Evolutionary conservation across 2,888 invertebrate genomes (phyloP), one percentile per base, ranked within the genome.

Genomic region (Adelognathus sp.): DNA sequence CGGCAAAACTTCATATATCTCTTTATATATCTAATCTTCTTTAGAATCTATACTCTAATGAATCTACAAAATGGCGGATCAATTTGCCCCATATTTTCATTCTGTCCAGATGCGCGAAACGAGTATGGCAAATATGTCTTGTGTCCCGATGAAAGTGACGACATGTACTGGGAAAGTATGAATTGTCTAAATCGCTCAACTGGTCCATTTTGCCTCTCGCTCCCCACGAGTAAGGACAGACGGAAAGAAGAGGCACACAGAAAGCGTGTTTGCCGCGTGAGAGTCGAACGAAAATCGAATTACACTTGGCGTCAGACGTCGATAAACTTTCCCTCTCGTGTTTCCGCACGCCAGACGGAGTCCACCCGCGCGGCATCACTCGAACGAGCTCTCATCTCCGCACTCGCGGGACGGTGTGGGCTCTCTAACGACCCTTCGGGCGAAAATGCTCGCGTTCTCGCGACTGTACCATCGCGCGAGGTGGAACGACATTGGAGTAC

Each of bases 351-450:
- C 33, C 33, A 9, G 16, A 14, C 3, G n/a, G 64, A 31, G 31
- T 16, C 39, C 29, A 41, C 33, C 4, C 11, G 21, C 5, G 21
- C 21, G n/a, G 21, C 50, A n/a, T 50, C 24, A 4, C 24, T 21
- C 7, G 21, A 50, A 50, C n/a, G n/a, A n/a, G 24, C 29, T 64
- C 46, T 52, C 64, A 46, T 36, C 21, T 18, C 52, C 29, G 4
- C 36, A 5, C 33, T 39, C n/a, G n/a, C n/a, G n/a, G n/a, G n/a
- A n/a, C n/a, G n/a, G n/a, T n/a, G n/a, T n/a, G n/a, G n/a, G n/a
- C n/a, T 3, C 21, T 44, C 24, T 58, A 70, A 70, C 70, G 70
- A 64, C 63, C 56, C 56, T 58, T 29, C 14, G 58, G 18, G 58
- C 33, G 44, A 60, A 24, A 50, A 74, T 52, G n/a, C 31, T 24